These are phyloP conservation scores for Tauraco erythrolophus DNA, from an alignment of 2,113 vertebrate species.

Conservation along the genomic window DNA sequence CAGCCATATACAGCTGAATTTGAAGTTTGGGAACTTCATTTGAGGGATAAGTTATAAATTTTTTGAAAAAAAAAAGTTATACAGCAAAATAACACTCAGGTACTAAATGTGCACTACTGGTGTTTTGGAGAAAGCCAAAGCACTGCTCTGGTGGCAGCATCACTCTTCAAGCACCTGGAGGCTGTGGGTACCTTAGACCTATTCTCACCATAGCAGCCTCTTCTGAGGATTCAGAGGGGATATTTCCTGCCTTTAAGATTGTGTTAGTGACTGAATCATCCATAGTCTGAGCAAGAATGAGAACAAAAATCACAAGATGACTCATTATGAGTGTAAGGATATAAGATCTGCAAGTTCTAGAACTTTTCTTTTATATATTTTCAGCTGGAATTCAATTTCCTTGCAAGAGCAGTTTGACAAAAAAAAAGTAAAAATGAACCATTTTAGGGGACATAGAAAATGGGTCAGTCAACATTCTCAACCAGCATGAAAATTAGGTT, in stretches of 20 bases:
- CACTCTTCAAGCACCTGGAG: background rate
- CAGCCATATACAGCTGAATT: background rate
- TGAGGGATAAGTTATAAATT: background rate
- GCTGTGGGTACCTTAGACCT: background rate
- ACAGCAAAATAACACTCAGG: background rate
- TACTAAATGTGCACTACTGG: background rate
- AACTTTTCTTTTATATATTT: background rate
- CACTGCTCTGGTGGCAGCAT: background rate
- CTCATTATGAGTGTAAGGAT: background rate
- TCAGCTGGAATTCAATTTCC: background rate
- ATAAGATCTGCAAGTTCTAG: background rate
- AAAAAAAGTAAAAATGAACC: background rate
- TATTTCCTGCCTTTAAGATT: background rate
- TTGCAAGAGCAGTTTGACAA: background rate
- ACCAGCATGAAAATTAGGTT: background rate
- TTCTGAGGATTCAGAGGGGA: background rate
- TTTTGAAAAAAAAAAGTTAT: background rate
- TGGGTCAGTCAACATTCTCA: background rate
- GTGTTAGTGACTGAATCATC: background rate
- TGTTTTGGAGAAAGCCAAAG: background rate
- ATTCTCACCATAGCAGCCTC: background rate
- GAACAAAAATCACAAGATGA: background rate
- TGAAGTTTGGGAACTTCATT: background rate
- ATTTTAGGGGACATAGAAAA: background rate
- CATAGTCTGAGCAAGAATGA: background rate